These are phyloP conservation scores for Acipenser transmontanus DNA, from an alignment of 2,797 vertebrate species.

Conservation along the genomic window DNA sequence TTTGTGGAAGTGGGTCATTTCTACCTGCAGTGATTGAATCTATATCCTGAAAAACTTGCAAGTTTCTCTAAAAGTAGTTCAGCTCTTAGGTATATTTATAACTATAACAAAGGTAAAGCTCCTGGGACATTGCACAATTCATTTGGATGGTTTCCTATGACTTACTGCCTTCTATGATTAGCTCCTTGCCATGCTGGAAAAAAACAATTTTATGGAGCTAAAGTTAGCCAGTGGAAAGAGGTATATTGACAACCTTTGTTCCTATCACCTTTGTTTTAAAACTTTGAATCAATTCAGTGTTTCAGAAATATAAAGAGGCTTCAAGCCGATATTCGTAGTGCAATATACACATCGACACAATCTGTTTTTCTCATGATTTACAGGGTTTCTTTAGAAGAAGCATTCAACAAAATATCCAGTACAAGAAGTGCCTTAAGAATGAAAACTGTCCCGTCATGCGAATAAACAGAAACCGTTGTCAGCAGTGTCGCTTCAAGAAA, in stretches of 20 bases:
- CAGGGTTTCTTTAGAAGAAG: conserved; percentile 96
- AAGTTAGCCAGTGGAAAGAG: too few species aligned
- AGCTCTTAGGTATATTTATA: background rate
- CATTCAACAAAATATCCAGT: conserved; percentile 98
- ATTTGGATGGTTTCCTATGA: too few species aligned
- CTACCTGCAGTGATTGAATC: background rate
- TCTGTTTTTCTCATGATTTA: conserved; percentile 18
- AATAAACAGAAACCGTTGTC: conserved; percentile 96
- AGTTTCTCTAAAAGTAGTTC: conserved; percentile 6
- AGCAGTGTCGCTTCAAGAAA: conserved; percentile 97
- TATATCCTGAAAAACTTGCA: background rate
- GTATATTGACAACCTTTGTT: too few species aligned
- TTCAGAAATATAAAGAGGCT: background rate
- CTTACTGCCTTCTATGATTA: too few species aligned
- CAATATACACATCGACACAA: background rate
- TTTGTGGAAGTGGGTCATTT: conserved; percentile 6
- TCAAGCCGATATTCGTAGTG: background rate
- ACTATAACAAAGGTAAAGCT: background rate
- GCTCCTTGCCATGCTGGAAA: too few species aligned
- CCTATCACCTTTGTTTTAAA: too few species aligned
- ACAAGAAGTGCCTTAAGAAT: conserved; percentile 97
- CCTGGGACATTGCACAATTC: too few species aligned
- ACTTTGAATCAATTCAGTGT: too few species aligned
- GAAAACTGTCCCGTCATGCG: conserved; percentile 95
- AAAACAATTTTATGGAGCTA: too few species aligned